These are phyloP conservation scores for Drosophila pandora DNA, from an alignment of 1,140 invertebrate genomes.

Conservation along the genomic window DNA sequence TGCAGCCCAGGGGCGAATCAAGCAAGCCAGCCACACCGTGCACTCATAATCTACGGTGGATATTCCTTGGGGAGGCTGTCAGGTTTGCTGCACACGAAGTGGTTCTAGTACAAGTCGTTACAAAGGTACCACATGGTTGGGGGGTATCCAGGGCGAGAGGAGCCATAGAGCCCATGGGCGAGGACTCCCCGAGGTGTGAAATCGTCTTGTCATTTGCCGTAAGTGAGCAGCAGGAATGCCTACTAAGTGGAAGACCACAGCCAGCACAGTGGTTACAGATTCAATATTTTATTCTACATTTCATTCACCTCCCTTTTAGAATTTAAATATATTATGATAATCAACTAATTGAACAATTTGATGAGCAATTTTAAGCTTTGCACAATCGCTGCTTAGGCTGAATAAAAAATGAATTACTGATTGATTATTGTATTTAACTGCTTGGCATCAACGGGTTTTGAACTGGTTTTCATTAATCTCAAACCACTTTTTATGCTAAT, in stretches of 20 bases:
- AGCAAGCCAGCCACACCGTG: slow-evolving; percentile 2
- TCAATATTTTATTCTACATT: too few species aligned
- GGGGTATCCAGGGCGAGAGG: slow-evolving; percentile 3
- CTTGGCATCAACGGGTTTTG: background rate
- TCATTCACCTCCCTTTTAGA: background rate
- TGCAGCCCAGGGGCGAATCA: slow-evolving; percentile 37
- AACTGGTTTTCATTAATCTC: background rate
- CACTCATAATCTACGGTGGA: slow-evolving; percentile 39
- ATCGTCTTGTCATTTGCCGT: slow-evolving; percentile 68
- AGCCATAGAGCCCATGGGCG: slow-evolving; percentile 26
- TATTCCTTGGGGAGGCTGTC: slow-evolving; percentile 41
- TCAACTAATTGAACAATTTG: background rate
- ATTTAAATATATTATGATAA: background rate
- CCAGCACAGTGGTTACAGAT: slow-evolving; percentile 14
- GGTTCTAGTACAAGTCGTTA: slow-evolving; percentile 21
- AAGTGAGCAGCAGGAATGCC: slow-evolving; percentile 71
- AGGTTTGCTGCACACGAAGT: slow-evolving; percentile 29
- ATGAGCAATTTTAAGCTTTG: too few species aligned
- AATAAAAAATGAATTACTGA: background rate
- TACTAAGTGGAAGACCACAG: slow-evolving; percentile 39
- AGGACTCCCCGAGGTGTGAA: slow-evolving; percentile 82
- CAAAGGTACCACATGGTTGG: slow-evolving; percentile 3
- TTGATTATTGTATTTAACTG: too few species aligned
- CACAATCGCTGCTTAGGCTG: too few species aligned
- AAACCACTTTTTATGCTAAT: slow-evolving; percentile 24